Base-by-base conservation (phyloP, 2,888 invertebrate genomes). In the Ganaspis brasiliensis region DNA sequence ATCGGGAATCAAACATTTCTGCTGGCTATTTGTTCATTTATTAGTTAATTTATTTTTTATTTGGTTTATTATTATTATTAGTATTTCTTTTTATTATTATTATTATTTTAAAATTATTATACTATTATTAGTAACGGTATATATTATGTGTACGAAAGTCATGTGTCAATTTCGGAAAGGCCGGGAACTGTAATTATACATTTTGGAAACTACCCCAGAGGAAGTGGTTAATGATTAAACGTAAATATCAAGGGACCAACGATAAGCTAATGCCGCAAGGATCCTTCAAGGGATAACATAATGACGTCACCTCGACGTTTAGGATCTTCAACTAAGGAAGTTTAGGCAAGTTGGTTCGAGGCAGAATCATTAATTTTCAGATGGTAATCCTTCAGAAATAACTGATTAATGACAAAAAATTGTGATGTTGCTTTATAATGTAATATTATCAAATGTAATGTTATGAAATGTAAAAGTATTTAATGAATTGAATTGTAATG, bases 211-310 rank as follows among this genome's bases (percentile, higher is more conserved):
- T 37, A 21, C 37, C 37, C 24, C 40, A 40, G 40, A 40, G 63
- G 40, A 40, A 67, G 63, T 4, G 40, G 63, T 24, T 40, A n/a
- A 67, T 67, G 21, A 67, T 67, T 67, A 45, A 24, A 37, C 21
- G 24, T 24, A 56, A 56, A 56, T 56, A 56, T 45, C 63, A 40
- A 40, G 63, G 63, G 63, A 45, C 21, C n/a, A 45, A 40, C 24
- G 40, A 67, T 67, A 45, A 67, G 63, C 63, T 67, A 67, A 67
- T 67, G 45, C 63, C 9, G 40, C 21, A 21, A 67, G 63, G 63
- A 40, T 67, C 63, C 40, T 31, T 24, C 40, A 14, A 67, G 63
- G 63, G 63, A 67, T 67, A 67, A 67, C 63, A 40, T 67, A 45
- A 67, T 67, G 63, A 67, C 24, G 45, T 67, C 45, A n/a, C 45